These are phyloP conservation scores for Drosophila paulistorum DNA, from an alignment of 1,140 invertebrate genomes.

Conservation along the genomic window DNA sequence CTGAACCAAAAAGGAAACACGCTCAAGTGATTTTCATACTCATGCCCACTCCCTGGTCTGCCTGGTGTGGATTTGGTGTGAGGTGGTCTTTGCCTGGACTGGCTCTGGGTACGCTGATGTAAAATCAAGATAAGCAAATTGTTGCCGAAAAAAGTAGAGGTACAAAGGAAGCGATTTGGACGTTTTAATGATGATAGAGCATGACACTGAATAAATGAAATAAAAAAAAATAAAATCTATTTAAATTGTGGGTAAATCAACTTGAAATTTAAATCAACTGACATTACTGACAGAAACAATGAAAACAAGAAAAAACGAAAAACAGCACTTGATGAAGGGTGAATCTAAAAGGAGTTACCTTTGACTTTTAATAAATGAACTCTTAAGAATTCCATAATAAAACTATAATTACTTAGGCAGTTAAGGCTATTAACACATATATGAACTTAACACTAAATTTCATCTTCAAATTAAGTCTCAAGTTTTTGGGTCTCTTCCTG, in stretches of 20 bases:
- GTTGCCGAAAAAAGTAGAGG: conserved; percentile 72
- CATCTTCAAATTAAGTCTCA: too few species aligned
- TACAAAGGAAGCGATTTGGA: conserved; percentile 77
- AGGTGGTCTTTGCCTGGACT: conserved; percentile 31
- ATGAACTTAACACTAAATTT: too few species aligned
- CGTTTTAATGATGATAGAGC: conserved; percentile 80
- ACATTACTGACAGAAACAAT: not conserved
- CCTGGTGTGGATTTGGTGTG: conserved; percentile 19
- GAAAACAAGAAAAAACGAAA: not conserved
- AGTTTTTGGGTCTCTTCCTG: too few species aligned
- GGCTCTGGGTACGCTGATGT: conserved; percentile 55
- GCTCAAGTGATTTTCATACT: conserved; percentile 76
- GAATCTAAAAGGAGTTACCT: conserved; percentile 5
- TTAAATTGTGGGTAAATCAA: conserved; percentile 54
- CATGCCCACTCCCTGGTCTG: conserved; percentile 30
- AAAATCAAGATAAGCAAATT: conserved; percentile 80
- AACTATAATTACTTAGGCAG: too few species aligned
- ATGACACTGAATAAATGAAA: conserved; percentile 78
- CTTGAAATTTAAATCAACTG: not conserved
- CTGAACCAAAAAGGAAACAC: conserved; percentile 70
- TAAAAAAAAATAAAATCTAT: conserved; percentile 67
- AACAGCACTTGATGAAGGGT: not conserved
- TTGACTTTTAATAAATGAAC: too few species aligned
- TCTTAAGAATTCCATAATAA: too few species aligned
- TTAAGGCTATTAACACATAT: too few species aligned